Evolutionary conservation across 1,140 invertebrate genomes (phyloP), one percentile per base, ranked within the genome.

Genomic region (Bombus polaris): DNA sequence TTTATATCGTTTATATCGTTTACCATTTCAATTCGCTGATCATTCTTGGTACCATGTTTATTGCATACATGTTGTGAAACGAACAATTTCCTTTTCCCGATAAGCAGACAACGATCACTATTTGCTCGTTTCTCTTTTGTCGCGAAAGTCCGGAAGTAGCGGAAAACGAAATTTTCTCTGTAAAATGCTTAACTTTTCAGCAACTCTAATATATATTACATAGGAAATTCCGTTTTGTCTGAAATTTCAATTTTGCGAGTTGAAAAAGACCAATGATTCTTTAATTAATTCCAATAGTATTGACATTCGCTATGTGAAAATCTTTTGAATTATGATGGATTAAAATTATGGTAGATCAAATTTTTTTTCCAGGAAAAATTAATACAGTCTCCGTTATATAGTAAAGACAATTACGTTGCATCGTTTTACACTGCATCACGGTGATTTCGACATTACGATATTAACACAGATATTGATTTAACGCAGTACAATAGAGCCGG

Each of bases 391-490:
- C 6, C n/a, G 22, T 25, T 5, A 28, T 35, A 71, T 22, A 3
- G 37, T 39, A 15, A 71, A 71, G 25, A 35, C 28, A 71, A 71
- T 71, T 71, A 39, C 9, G 42, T 32, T 22, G 9, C 15, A 73
- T 4, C n/a, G 71, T 8, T 73, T 73, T 73, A 47, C 44, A 73
- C 15, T 32, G n/a, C 39, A 35, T 32, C 37, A n/a, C 32, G n/a
- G 18, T 68, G 39, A 78, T 65, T 59, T 25, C 39, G 37, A 66
- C 32, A 78, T 78, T 66, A 44, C 76, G 3, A 65, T 65, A 15
- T 42, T 78, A 65, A 78, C 9, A 9, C 39, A 10, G 18, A 25
- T 68, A 79, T 79, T 44, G 39, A 42, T 44, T 79, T 68, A 79
- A 79, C 62, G 13, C 5, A 13, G n/a, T 9, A 42, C 37, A 47